These are phyloP conservation scores for Sylvietta virens DNA, from an alignment of 2,113 vertebrate genomes.

Conservation along the genomic window DNA sequence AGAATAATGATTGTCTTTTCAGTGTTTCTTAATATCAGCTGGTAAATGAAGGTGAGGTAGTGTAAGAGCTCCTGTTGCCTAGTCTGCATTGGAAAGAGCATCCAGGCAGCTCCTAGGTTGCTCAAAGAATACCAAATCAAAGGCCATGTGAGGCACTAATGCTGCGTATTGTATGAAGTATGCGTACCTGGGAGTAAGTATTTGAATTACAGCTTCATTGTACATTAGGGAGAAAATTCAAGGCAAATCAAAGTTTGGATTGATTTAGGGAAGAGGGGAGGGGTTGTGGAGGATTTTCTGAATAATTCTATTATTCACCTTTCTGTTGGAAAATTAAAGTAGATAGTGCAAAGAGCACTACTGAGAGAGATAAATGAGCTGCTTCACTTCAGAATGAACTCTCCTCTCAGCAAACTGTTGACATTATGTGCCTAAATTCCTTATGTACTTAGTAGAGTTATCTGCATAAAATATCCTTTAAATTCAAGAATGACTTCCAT, in stretches of 20 bases:
- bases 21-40: not conserved
- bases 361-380: conserved; percentile 52
- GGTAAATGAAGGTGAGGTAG: not conserved
- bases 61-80: not conserved
- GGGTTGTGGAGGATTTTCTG: conserved; percentile 25
- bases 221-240: not conserved
- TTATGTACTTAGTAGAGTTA: conserved; percentile 2
- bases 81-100: not conserved
- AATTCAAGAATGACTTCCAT: conserved; percentile 22
- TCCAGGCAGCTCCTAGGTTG: not conserved
- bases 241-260: conserved; percentile 64
- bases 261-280: conserved; percentile 35
- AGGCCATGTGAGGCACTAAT: not conserved
- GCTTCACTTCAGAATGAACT: conserved; percentile 40
- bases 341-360: conserved; percentile 44
- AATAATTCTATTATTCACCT: conserved; percentile 63
- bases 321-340: conserved; percentile 63
- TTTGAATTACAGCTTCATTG: conserved; percentile 30
- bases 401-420: conserved; percentile 1
- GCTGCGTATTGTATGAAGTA: not conserved
- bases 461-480: conserved; percentile 48
- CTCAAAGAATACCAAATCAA: conserved; percentile 25
- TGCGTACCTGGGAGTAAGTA: not conserved
- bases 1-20: conserved; percentile 38
- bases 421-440: conserved; percentile 30